Base-by-base conservation (phyloP, 2,888 invertebrate genomes). In the Drosophila colorata region DNA sequence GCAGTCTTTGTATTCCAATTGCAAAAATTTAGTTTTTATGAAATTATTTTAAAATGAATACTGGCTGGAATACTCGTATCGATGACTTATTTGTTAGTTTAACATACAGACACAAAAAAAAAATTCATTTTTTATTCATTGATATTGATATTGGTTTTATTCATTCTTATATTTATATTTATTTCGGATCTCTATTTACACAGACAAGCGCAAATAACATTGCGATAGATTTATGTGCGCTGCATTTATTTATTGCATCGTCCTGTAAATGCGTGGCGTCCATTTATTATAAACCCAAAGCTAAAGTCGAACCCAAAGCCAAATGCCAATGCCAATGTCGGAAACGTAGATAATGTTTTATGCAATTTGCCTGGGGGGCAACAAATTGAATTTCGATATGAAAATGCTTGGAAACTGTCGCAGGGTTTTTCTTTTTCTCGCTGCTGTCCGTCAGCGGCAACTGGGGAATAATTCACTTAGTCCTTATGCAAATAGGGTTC, bases 381-480 rank as follows among this genome's bases (percentile, higher is more conserved):
- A 48, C 37, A 73, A 85, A 82, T 82, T 82, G 74, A 85, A 82
- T 85, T 82, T 69, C 69, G 69, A 77, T 77, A 65, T 58, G 46
- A 38, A 61, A 71, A 59, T 58, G 18, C 52, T 69, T 46, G 46
- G 38, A 41, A 60, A 69, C 58, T 69, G 74, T 74, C 46, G 60
- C 14, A 41, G 33, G 6, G 1, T 71, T 51, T 70, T 46, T 4
- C 33, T 13, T 33, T 33, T 33, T 11, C 33, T 33, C 5, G 11
- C 13, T 33, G 11, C 33, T 33, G 33, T 33, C 33, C 33, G 33
- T 33, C 33, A 33, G 11, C 3, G 13, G 38, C 28, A 37, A 14
- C 63, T 37, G 51, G 74, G 68, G 64, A 68, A 66, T 74, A 51
- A 64, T 57, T 63, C 46, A 57, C 47, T 59, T 67, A 63, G 51